Base-by-base conservation (phyloP, 2,888 invertebrate species). In the Willowsia nigromaculata region DNA sequence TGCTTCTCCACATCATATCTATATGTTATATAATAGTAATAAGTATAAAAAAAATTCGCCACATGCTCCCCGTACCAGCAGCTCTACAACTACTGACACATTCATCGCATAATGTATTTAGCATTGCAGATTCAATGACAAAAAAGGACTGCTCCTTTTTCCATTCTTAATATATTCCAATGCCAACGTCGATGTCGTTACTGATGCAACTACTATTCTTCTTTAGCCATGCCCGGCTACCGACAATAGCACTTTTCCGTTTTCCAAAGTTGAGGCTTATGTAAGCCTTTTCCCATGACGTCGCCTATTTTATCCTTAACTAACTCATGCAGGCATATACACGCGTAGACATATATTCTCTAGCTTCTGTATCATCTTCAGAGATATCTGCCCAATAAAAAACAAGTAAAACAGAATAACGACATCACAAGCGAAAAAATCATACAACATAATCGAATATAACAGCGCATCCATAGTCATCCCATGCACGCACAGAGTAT, bases 31-130 rank as follows among this genome's bases (percentile, higher is more conserved):
- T 40, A 76, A 37, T 25, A n/a, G n/a, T n/a, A n/a, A n/a, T n/a
- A n/a, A n/a, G 30, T 18, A 65, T 15, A 85, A 43, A 47, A 78
- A 84, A 68, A 83, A 91, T 43, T 89, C 88, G 86, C 90, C 87
- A 88, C 83, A 86, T 82, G 82, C 85, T 78, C 65, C 88, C 82
- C 74, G 56, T 40, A 53, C 82, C 76, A 82, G 25, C 65, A 37
- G n/a, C n/a, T n/a, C n/a, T n/a, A n/a, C n/a, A n/a, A n/a, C 30
- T 68, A 80, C 62, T 47, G 62, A 65, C 59, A 83, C 56, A 59
- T 68, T 53, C 43, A 71, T 82, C 47, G 65, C 40, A 25, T 4
- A 71, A 40, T 43, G 43, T 43, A 71, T 43, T 71, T 71, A 71
- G 68, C 43, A 43, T 65, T 65, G 13, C 65, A 9, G n/a, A 76